Evolutionary conservation across 35 echinoderm and acorn worm genomes (phyloP), one percentile per base, ranked within the genome.

Genomic region (Holothuria glaberrima): DNA sequence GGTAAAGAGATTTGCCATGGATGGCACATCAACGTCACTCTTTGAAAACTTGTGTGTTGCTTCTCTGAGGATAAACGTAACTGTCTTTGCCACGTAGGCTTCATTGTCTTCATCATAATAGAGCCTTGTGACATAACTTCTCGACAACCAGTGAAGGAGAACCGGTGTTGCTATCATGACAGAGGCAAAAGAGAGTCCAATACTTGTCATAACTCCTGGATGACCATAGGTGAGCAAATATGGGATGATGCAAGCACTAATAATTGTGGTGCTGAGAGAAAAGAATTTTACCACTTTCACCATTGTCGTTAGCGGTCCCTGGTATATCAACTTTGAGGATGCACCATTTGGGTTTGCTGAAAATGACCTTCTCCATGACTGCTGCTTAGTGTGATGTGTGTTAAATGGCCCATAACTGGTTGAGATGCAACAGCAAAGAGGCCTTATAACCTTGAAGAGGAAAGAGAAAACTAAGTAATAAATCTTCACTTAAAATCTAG

Each of bases 251-350:
- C 58, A 48, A 28, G 75, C n/a, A 71, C 83, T 92, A 9, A 95
- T 70, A 13, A 92, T 74, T 28, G 90, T 92, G 7, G 90, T 95
- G 30, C 90, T 92, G 27, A 95, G 66, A 6, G 94, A 95, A 36
- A 95, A 95, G 28, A 92, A 88, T 57, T 95, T 95, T 45, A 95
- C 86, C 12, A 68, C 26, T 61, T 59, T 87, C 48, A 95, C 90
- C 22, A 92, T 70, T 38, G 54, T 48, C 16, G 72, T 92, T 30
- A 89, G 30, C 13, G 94, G 90, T 75, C 94, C 94, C 12, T 26
- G 79, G 78, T 95, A 95, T 16, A 95, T 92, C 4, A 95, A 86
- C 35, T 88, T 79, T 30, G 52, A 28, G 6, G 48, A 57, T n/a
- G 76, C 35, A 29, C 25, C 6, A 22, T 84, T n/a, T 84, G 80